Evolutionary conservation across 2,113 vertebrate genomes (phyloP).

Genomic region (Xiphophorus couchianus): DNA sequence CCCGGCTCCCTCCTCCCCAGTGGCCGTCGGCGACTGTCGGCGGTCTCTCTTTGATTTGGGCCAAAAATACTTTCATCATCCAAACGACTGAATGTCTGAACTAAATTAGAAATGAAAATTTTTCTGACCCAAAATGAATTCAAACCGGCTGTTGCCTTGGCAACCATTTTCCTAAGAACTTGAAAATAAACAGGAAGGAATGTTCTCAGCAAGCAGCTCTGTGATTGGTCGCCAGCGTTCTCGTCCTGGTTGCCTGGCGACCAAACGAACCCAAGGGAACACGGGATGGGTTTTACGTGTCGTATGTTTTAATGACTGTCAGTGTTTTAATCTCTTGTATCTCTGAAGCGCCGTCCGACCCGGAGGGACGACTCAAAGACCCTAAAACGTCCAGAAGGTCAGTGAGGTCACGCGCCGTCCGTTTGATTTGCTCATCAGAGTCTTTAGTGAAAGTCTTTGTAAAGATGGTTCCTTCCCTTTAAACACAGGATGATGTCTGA

Average conservation of each 20-base stretch:
- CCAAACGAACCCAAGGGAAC: too few relatives aligned
- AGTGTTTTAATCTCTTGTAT: not conserved
- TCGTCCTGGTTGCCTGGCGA: not conserved
- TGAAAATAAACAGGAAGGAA: not conserved
- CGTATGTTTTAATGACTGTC: not conserved
- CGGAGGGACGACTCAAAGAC: conserved; percentile 8
- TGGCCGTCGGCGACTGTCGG: too few relatives aligned
- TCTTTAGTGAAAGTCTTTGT: not conserved
- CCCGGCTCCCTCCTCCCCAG: too few relatives aligned
- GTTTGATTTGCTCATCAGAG: too few relatives aligned
- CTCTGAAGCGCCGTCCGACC: not conserved
- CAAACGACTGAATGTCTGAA: too few relatives aligned
- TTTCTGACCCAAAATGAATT: too few relatives aligned
- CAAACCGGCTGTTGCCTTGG: not conserved
- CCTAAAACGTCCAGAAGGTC: conserved; percentile 60
- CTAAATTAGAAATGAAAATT: too few relatives aligned
- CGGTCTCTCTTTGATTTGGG: too few relatives aligned
- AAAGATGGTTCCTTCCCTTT: not conserved
- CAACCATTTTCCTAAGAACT: not conserved
- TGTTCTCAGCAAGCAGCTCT: not conserved
- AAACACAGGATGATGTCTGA: not conserved
- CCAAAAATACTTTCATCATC: too few relatives aligned
- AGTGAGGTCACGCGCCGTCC: not conserved
- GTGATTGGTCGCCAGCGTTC: not conserved
- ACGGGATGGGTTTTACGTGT: too few relatives aligned